phyloP scores from a whole-genome alignment of 2,797 vertebrate species.

The Monodelphis domestica region DNA sequence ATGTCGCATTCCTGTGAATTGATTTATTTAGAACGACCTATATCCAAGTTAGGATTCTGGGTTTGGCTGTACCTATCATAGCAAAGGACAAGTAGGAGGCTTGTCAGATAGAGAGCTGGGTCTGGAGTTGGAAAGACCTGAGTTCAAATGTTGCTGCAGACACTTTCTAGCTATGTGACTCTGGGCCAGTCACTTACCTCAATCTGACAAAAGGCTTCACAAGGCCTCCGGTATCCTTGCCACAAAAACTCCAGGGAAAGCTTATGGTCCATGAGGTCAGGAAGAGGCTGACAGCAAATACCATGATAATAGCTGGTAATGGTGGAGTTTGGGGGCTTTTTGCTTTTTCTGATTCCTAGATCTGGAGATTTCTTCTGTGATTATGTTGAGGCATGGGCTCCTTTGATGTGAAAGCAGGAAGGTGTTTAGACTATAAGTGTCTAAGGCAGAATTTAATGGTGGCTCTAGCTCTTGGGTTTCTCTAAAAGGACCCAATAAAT shows the following conservation, averaged over 20 bases:
- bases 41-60: background rate
- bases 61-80: background rate
- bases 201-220: too few relatives aligned
- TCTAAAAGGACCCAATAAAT: background rate
- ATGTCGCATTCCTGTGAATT: constrained; percentile 5
- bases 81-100: too few relatives aligned
- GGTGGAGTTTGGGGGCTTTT: background rate
- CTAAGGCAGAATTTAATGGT: background rate
- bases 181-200: too few relatives aligned
- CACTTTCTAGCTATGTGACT: too few relatives aligned
- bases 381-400: background rate
- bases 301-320: background rate
- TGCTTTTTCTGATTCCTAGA: background rate
- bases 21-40: constrained; percentile 7
- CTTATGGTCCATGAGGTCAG: too few relatives aligned
- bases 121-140: too few relatives aligned
- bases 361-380: background rate
- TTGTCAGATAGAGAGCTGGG: too few relatives aligned
- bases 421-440: background rate
- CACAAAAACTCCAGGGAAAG: too few relatives aligned
- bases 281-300: too few relatives aligned
- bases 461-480: background rate
- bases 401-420: background rate
- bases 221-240: too few relatives aligned
- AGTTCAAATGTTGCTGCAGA: too few relatives aligned